Conservation (phyloP, 2,888 invertebrate genomes). For the Penaeus monodon region DNA sequence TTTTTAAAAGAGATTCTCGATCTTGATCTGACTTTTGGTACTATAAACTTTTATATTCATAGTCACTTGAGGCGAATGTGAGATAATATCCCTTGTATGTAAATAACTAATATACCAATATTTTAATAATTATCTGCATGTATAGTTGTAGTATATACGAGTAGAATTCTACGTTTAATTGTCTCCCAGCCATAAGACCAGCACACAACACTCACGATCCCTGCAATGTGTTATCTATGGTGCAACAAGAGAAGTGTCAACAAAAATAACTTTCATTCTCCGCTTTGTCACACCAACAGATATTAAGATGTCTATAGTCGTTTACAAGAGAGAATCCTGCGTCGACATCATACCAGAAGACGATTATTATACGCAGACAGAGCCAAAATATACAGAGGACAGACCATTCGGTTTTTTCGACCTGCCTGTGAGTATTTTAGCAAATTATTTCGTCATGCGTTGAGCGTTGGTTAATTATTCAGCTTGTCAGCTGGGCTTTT, state of each 20-base stretch:
- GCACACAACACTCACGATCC: not conserved
- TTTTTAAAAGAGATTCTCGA: no score
- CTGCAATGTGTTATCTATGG: constrained; percentile 23
- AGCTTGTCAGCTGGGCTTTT: not conserved
- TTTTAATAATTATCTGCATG: no score
- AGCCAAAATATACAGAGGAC: constrained; percentile 7
- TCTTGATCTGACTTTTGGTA: no score
- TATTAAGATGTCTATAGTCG: constrained; percentile 39
- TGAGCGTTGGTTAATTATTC: not conserved
- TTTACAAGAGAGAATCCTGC: constrained; percentile 45
- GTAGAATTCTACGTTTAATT: no score
- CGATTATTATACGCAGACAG: constrained; percentile 40
- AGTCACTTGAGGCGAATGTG: no score
- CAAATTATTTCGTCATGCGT: not conserved
- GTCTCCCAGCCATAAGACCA: no score
- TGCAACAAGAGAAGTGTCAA: not conserved
- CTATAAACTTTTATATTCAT: no score
- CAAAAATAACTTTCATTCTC: not conserved
- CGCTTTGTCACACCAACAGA: not conserved
- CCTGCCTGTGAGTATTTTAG: constrained; percentile 38
- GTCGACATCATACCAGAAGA: constrained; percentile 54
- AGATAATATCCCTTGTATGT: no score
- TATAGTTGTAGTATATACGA: no score
- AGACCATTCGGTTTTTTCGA: constrained; percentile 40
- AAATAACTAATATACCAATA: no score